A percentile compares a stretch with the other conserved stretches of the same genome.
Evolutionary conservation across 2,113 vertebrate genomes (phyloP).

Genomic region (Hassar affinis): DNA sequence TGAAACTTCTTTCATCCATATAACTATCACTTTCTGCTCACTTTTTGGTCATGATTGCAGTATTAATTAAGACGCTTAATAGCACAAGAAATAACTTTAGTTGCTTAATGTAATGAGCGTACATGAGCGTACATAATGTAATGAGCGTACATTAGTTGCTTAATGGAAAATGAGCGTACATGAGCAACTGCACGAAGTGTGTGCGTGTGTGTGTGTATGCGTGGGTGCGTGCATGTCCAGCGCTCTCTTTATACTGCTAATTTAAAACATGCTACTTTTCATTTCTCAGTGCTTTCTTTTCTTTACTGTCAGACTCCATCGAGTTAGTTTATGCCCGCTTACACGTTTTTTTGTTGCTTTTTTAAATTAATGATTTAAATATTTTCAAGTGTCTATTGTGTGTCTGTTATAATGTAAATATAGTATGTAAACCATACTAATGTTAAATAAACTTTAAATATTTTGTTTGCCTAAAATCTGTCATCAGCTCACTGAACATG

Average conservation of each 20-base stretch:
- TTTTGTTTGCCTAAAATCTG: conserved; percentile 49
- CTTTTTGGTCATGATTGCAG: conserved; percentile 44
- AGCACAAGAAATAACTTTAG: conserved; percentile 18
- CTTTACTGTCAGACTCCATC: neutral
- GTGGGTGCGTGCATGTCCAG: conserved; percentile 47
- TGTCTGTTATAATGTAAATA: conserved; percentile 56
- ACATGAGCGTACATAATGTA: neutral
- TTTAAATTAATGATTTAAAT: conserved; percentile 47
- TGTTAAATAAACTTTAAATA: conserved; percentile 54
- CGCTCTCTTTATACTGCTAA: conserved; percentile 23
- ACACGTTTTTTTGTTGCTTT: conserved; percentile 19
- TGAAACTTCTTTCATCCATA: neutral
- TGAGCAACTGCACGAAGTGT: neutral
- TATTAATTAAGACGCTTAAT: conserved; percentile 53
- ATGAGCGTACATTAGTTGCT: too few relatives aligned
- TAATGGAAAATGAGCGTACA: neutral
- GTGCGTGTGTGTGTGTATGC: conserved; percentile 42
- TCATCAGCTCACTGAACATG: neutral
- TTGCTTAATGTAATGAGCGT: conserved; percentile 18
- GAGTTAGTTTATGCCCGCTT: conserved; percentile 31
- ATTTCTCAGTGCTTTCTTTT: conserved; percentile 13
- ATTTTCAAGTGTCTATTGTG: conserved; percentile 42
- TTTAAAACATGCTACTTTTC: conserved; percentile 18
- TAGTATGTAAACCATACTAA: conserved; percentile 51
- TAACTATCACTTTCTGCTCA: neutral